Conservation (phyloP, 2,113 vertebrate genomes). For the Leptosomus discolor region DNA sequence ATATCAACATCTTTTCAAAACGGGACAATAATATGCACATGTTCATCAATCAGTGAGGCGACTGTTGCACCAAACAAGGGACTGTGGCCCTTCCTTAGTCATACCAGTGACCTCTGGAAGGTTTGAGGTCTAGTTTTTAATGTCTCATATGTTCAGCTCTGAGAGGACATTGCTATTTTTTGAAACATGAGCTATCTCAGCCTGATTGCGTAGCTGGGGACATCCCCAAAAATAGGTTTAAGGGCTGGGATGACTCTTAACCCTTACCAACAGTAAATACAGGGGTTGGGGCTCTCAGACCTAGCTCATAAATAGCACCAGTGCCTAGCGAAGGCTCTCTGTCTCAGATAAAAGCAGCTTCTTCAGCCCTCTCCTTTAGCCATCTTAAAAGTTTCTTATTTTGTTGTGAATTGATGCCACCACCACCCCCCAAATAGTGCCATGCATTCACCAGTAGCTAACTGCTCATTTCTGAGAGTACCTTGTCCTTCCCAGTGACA, state of each 20-base stretch:
- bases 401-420: background rate
- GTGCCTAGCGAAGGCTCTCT: background rate
- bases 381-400: accelerated
- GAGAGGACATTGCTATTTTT: background rate
- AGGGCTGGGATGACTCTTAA: background rate
- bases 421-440: accelerated
- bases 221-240: background rate
- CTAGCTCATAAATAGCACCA: background rate
- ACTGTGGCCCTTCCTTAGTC: too few species aligned
- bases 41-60: background rate
- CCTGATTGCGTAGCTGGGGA: background rate
- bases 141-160: background rate
- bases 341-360: background rate
- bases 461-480: background rate
- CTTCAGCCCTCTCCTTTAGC: background rate
- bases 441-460: background rate
- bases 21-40: accelerated
- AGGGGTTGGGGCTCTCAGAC: background rate
- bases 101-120: background rate
- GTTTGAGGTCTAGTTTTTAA: background rate
- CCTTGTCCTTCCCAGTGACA: background rate
- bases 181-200: background rate
- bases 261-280: background rate
- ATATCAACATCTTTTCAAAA: background rate
- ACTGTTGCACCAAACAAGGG: background rate